Base-by-base conservation (phyloP, 2,888 invertebrate genomes). In the Idaea straminata region DNA sequence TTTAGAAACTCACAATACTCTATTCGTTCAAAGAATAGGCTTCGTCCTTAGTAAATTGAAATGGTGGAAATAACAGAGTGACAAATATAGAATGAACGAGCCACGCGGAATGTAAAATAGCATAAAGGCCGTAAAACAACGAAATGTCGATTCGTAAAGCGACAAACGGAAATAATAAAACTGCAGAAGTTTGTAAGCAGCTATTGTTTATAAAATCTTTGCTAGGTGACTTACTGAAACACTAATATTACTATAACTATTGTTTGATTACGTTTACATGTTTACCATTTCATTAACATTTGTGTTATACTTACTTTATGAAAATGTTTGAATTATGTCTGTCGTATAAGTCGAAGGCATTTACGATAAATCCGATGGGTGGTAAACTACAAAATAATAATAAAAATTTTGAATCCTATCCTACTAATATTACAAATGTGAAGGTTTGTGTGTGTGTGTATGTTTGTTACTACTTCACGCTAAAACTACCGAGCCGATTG, bases 151-250 rank as follows among this genome's bases (percentile, higher is more conserved):
- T 72, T 76, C 80, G 78, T 83, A 81, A 25, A 84, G 47, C 81
- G 78, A 80, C 79, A 79, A 80, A 77, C 83, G 85, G 86, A 85
- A 85, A 85, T 85, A 86, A 85, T 84, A 82, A 25, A 80, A 83
- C 80, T 81, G 80, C 79, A 81, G 67, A 71, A 67, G 75, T 79
- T 79, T 78, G 78, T 81, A 75, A 78, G 77, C 79, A 75, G 76
- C 81, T 81, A 79, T 84, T 84, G 84, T 86, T 85, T 81, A 77
- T 47, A 13, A 47, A 47, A 47, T 47, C 47, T 47, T 47, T 47
- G 47, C 6, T 10, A 10, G 10, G 10, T 7, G 47, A 47, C 3
- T 47, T 47, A 59, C 58, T 59, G 16, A 10, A 59, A 59, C 16
- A 59, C 58, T 15, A 15, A 15, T 5, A 59, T 5, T 15, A 59